A percentile compares a stretch with the other conserved stretches of the same genome.
These are phyloP conservation scores for Zeugodacus cucurbitae DNA, from an alignment of 1,140 invertebrate species.

Conservation along the genomic window DNA sequence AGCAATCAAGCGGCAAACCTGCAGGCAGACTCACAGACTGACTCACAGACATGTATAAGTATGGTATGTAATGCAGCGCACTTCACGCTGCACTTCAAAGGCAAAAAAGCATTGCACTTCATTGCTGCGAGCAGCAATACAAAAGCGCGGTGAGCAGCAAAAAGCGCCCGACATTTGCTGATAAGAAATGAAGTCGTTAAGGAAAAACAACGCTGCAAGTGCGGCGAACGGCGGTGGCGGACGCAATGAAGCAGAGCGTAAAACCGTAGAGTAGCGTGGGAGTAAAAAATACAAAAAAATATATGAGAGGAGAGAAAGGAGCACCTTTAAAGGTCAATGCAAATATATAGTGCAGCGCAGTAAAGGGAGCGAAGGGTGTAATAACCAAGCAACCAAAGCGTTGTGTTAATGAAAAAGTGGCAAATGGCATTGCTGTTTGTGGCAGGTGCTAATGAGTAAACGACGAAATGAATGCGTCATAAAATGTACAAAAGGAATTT, in stretches of 20 bases:
- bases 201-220: not conserved
- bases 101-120: not conserved
- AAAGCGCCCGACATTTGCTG: not conserved
- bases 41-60: not conserved
- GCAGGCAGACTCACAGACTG: not conserved
- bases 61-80: not conserved
- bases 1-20: slow-evolving; percentile 27
- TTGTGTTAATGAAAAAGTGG: not conserved
- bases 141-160: not conserved
- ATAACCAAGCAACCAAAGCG: not conserved
- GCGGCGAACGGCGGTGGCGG: too few relatives aligned
- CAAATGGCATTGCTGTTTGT: not conserved
- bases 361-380: too few relatives aligned
- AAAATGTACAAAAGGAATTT: not conserved
- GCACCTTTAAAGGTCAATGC: not conserved
- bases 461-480: not conserved
- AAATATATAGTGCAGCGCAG: not conserved
- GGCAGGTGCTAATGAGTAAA: slow-evolving; percentile 26
- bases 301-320: not conserved
- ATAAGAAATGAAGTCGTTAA: not conserved
- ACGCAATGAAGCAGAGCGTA: not conserved
- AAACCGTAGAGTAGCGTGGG: not conserved
- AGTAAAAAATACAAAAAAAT: not conserved
- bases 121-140: not conserved
- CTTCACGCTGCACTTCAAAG: not conserved